These are phyloP conservation scores for Daubentonia madagascariensis DNA, from an alignment of 2,113 vertebrate species.

Conservation along the genomic window DNA sequence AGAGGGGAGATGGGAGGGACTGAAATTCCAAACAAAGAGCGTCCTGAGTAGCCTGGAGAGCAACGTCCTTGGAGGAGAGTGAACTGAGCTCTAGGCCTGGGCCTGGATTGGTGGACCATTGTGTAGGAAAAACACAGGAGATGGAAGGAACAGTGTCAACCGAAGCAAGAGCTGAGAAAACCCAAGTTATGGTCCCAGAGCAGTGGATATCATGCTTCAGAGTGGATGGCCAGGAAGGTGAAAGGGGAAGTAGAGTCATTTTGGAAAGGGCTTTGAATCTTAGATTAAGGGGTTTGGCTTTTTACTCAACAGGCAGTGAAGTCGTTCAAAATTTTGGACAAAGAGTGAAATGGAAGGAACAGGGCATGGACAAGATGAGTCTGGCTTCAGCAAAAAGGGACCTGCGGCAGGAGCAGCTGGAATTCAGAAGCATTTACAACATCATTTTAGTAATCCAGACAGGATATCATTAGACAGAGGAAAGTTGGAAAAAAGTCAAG, in stretches of 20 bases:
- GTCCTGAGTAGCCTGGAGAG: rapidly evolving
- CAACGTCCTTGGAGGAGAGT: rapidly evolving
- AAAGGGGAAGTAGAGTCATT: background rate
- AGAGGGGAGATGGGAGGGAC: background rate
- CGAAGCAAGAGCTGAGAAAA: background rate
- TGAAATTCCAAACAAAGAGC: background rate
- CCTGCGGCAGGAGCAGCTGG: too few species aligned
- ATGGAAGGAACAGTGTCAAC: background rate
- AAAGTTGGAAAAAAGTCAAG: background rate
- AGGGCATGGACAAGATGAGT: background rate
- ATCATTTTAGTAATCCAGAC: background rate
- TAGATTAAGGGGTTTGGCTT: background rate
- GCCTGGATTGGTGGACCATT: rapidly evolving
- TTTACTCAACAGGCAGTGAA: background rate
- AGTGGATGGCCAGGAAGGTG: too few species aligned
- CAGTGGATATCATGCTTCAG: background rate
- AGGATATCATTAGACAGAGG: background rate
- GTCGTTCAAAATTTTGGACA: background rate
- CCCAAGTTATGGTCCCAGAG: background rate
- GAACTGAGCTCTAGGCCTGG: background rate
- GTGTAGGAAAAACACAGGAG: background rate
- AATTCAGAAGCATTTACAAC: background rate
- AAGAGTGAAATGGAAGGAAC: background rate
- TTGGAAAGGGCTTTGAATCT: background rate
- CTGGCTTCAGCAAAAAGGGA: background rate